Conservation (phyloP, 2,797 vertebrate species). For the Sebastes oblongus region DNA sequence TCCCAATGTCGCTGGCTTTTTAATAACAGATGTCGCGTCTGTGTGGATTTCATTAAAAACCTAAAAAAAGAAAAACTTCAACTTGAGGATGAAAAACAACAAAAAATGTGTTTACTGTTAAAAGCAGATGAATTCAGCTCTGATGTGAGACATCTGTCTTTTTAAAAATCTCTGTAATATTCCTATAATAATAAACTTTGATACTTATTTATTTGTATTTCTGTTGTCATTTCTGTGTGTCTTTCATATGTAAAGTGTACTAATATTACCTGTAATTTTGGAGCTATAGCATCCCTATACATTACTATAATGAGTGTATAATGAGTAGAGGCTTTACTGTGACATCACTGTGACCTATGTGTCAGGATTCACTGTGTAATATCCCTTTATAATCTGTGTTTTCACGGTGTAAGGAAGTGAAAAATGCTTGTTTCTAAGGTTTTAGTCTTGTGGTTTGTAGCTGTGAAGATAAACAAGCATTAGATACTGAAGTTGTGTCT, state of each 20-base stretch:
- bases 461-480: background rate
- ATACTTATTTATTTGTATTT: background rate
- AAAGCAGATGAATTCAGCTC: background rate
- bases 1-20: background rate
- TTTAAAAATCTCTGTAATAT: background rate
- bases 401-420: background rate
- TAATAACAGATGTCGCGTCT: conserved; percentile 34
- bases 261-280: background rate
- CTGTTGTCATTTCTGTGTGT: background rate
- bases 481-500: background rate
- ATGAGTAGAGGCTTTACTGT: background rate
- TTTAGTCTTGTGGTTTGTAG: no score
- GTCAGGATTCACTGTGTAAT: background rate
- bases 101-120: conserved; percentile 29
- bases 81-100: conserved; percentile 2
- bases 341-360: background rate
- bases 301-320: background rate
- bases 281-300: background rate
- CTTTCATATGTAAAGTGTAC: background rate
- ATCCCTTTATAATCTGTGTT: background rate
- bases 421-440: background rate
- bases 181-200: background rate
- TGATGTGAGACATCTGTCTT: background rate
- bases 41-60: conserved; percentile 37
- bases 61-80: background rate